phyloP scores from a whole-genome alignment of 92 coral and sea anemone species.

The Palythoa heliodiscus region DNA sequence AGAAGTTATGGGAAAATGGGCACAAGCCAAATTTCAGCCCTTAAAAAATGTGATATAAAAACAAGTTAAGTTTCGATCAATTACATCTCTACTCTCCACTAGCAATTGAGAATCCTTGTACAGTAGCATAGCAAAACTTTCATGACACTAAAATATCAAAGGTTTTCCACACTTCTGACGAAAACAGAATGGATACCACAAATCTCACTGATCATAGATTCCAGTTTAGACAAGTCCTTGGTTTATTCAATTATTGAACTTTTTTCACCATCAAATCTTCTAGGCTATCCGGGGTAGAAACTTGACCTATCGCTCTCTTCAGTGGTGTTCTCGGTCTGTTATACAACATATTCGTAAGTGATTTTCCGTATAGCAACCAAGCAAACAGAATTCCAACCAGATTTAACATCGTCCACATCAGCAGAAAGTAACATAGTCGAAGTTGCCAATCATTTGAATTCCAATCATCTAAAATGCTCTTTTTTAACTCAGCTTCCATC shows the following conservation, averaged over 20 bases:
- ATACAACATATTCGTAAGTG: constrained; percentile 76
- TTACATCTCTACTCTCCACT: too few relatives aligned
- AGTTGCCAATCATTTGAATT: constrained; percentile 94
- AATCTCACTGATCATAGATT: too few relatives aligned
- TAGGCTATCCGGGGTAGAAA: constrained; percentile 53
- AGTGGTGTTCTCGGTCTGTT: constrained; percentile 73
- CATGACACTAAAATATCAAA: neutral
- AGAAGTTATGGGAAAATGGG: too few relatives aligned
- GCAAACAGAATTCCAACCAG: constrained; percentile 79
- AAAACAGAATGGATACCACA: neutral
- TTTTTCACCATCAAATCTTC: constrained; percentile 80
- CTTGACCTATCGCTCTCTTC: constrained; percentile 39
- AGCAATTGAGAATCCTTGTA: too few relatives aligned
- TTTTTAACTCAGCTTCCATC: constrained; percentile 21
- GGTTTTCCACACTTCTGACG: neutral
- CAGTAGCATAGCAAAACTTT: neutral
- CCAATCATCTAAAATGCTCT: constrained; percentile 50
- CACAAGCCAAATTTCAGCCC: too few relatives aligned
- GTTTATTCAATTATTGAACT: constrained; percentile 68
- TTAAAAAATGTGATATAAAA: too few relatives aligned
- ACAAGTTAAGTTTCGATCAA: too few relatives aligned
- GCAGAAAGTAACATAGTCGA: constrained; percentile 77
- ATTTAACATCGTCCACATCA: constrained; percentile 76
- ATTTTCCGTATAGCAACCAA: constrained; percentile 81
- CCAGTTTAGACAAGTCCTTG: neutral